A percentile compares a stretch with the other conserved stretches of the same genome.
Conservation (phyloP, 2,888 invertebrate species). For the Caenorhabditis sulstoni region DNA sequence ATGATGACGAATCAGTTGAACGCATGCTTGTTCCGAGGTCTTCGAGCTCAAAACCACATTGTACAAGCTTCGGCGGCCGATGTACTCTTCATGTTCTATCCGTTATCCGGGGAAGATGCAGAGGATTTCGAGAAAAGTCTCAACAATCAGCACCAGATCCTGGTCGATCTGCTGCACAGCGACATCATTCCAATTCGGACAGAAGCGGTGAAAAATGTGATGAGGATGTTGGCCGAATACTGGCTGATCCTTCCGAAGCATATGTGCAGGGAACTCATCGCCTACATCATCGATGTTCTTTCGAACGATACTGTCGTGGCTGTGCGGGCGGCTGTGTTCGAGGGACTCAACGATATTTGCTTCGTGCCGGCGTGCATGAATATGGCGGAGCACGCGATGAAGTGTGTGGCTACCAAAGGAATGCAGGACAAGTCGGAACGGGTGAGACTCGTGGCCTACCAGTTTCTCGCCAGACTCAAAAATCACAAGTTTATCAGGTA, state of each 20-base stretch:
- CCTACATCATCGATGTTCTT: constrained; percentile 33
- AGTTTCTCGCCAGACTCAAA: constrained; percentile 31
- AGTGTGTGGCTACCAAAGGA: constrained; percentile 22
- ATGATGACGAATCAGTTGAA: constrained; percentile 42
- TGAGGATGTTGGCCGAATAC: constrained; percentile 34
- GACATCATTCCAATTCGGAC: constrained; percentile 34
- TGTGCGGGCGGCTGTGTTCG: constrained; percentile 47
- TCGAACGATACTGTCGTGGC: constrained; percentile 46
- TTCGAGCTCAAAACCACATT: constrained; percentile 40
- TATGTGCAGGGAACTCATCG: constrained; percentile 17
- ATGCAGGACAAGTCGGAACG: constrained; percentile 58
- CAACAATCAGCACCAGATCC: constrained; percentile 34
- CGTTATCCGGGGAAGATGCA: constrained; percentile 37
- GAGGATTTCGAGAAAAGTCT: constrained; percentile 29
- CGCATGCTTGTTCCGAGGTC: constrained; percentile 23
- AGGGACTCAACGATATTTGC: constrained; percentile 39
- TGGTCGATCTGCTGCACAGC: constrained; percentile 37
- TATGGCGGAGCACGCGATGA: constrained; percentile 50
- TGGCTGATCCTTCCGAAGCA: constrained; percentile 52
- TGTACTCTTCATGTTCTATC: constrained; percentile 57
- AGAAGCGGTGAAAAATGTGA: constrained; percentile 25
- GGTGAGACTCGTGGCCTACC: constrained; percentile 41
- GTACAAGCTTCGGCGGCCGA: constrained; percentile 40
- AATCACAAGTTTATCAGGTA: constrained; percentile 49
- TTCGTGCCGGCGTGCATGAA: constrained; percentile 32